A percentile compares a stretch with the other conserved stretches of the same genome.
phyloP scores from a whole-genome alignment of 2,797 vertebrate species.

The Rhinogobio ventralis region DNA sequence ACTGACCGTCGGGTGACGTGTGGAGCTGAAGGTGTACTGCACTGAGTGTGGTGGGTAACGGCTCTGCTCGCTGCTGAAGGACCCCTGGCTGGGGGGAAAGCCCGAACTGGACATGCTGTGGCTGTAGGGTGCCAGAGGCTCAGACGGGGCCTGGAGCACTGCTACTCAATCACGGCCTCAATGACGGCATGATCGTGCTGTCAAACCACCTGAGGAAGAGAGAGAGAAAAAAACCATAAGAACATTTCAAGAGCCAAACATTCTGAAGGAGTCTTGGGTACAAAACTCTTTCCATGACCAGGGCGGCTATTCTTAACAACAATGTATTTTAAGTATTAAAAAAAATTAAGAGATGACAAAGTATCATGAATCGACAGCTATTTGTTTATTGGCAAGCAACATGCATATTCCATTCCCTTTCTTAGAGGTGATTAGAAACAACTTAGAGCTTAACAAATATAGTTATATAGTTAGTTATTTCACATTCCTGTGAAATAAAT shows the following conservation, averaged over 20 bases:
- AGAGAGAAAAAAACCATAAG: conserved; percentile 37
- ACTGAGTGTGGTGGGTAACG: conserved; percentile 93
- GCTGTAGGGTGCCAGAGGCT: conserved; percentile 70
- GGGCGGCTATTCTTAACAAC: too few relatives aligned
- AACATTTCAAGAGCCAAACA: conserved; percentile 3
- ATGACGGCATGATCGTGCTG: conserved; percentile 84
- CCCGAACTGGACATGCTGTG: conserved; percentile 89
- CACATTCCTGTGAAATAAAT: too few relatives aligned
- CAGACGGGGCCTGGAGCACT: conserved; percentile 44
- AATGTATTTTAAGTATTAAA: too few relatives aligned
- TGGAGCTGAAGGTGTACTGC: conserved; percentile 89
- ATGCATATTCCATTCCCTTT: too few relatives aligned
- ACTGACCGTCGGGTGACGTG: conserved; percentile 91
- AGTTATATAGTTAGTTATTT: too few relatives aligned
- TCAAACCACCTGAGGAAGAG: conserved; percentile 80
- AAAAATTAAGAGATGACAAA: too few relatives aligned
- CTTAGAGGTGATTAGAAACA: too few relatives aligned
- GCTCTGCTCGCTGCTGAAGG: conserved; percentile 94
- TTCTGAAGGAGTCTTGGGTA: background rate
- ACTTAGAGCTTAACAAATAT: too few relatives aligned
- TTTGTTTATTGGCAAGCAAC: too few relatives aligned
- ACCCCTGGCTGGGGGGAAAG: conserved; percentile 96
- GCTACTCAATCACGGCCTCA: conserved; percentile 80
- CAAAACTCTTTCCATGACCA: conserved; percentile 12
- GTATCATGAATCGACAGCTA: too few relatives aligned